Evolutionary conservation across 2,888 invertebrate genomes (phyloP), one percentile per base, ranked within the genome.

Genomic region (Tenodera sinensis): DNA sequence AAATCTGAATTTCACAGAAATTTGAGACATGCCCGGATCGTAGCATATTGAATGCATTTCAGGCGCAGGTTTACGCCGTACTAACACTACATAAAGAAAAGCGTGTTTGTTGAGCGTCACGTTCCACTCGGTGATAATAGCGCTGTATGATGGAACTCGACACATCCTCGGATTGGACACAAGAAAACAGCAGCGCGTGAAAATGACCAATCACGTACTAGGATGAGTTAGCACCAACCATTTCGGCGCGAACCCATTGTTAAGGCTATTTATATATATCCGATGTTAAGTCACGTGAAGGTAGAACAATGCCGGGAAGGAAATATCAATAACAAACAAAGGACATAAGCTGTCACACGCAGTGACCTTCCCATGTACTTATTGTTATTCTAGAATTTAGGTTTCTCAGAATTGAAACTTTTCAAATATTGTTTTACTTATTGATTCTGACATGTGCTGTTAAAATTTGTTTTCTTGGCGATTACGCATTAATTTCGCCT

Each of bases 301-400:
- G 28, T 6, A 83, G 87, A 71, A 87, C 87, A 87, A 87, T 82
- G 87, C 83, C 83, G 87, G 87, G 87, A 87, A 87, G 87, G 87
- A 86, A 82, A 87, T 87, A 83, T 82, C 87, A 87, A 87, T 87
- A 87, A 87, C 82, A 87, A 83, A 87, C 34, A 30, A 25, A 71
- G 20, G 15, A 71, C 20, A 71, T 71, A 9, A 42, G 42, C 42
- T 42, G 42, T 42, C 42, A 42, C 42, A 42, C 12, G 42, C 1
- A 42, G 54, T 71, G 54, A 71, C 54, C 20, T 71, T 71, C 54
- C 25, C 54, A 71, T 15, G 54, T 71, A 42, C 42, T 42, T 42
- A 9, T 42, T 12, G 42, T 1, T 1, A 9, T 42, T 12, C 12
- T 9, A 12, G 42, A 42, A 42, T 42, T 42, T 42, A 42, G 34